Conservation (phyloP, 2,797 vertebrate genomes). For the Clarias laeviceps region DNA sequence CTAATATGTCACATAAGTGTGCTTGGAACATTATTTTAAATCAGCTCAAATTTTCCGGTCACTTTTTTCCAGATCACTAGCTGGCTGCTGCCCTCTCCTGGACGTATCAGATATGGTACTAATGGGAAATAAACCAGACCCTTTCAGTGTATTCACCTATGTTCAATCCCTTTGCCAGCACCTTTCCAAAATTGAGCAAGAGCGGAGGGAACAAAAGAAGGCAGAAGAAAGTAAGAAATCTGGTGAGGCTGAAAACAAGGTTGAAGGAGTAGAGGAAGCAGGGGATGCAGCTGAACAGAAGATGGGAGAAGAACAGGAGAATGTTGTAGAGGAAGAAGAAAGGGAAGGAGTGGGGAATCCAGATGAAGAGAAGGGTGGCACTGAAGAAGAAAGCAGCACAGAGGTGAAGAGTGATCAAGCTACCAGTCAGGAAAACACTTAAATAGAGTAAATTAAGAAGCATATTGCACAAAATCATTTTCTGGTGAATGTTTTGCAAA, state of each 20-base stretch:
- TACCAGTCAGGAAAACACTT: slow-evolving; percentile 29
- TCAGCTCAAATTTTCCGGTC: background rate
- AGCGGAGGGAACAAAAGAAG: slow-evolving; percentile 64
- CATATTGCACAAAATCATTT: background rate
- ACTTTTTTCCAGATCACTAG: slow-evolving; percentile 79
- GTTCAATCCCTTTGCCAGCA: slow-evolving; percentile 95
- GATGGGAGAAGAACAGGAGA: slow-evolving; percentile 45
- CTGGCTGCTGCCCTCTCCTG: slow-evolving; percentile 93
- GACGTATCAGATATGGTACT: slow-evolving; percentile 96
- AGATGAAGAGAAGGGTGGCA: slow-evolving; percentile 22
- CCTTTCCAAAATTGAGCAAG: slow-evolving; percentile 91
- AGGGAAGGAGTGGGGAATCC: slow-evolving; percentile 51
- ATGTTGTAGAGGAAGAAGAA: slow-evolving; percentile 12
- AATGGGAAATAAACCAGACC: slow-evolving; percentile 93
- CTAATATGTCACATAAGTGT: background rate
- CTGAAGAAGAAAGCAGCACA: slow-evolving; percentile 56
- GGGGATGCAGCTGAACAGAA: slow-evolving; percentile 43
- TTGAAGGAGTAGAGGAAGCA: slow-evolving; percentile 22
- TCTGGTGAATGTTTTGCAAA: slow-evolving; percentile 5
- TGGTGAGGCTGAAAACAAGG: slow-evolving; percentile 38
- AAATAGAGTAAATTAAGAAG: slow-evolving; percentile 12
- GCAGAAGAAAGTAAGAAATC: background rate
- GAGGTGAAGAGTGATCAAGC: slow-evolving; percentile 40
- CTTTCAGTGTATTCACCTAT: slow-evolving; percentile 97
- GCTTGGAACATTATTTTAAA: background rate